Evolutionary conservation across 2,888 invertebrate genomes (phyloP).

Genomic region (Apomyelois bistriatella): DNA sequence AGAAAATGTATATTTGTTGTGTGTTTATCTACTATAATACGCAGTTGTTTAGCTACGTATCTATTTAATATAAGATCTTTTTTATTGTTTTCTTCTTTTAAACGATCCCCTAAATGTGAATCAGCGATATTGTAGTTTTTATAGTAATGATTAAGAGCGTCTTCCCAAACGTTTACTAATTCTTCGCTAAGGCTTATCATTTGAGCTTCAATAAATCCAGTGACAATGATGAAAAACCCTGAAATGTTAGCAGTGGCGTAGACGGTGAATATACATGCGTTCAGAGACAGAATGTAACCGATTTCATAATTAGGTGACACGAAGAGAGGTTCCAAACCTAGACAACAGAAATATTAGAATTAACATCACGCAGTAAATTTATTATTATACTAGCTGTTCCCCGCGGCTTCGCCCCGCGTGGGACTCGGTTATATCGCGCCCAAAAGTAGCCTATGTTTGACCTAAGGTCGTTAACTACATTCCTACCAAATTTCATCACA

Average conservation of each 20-base stretch:
- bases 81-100: background rate
- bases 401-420: too few relatives aligned
- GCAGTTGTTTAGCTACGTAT: constrained; percentile 34
- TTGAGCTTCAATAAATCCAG: constrained; percentile 51
- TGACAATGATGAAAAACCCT: constrained; percentile 40
- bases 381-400: too few relatives aligned
- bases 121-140: too few relatives aligned
- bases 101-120: too few relatives aligned
- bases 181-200: constrained; percentile 49
- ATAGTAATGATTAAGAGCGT: constrained; percentile 28
- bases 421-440: too few relatives aligned
- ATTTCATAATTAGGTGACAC: constrained; percentile 52
- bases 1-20: constrained; percentile 36
- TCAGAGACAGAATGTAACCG: constrained; percentile 25
- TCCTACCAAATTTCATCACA: too few relatives aligned
- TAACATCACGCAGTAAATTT: too few relatives aligned
- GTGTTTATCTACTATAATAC: constrained; percentile 39
- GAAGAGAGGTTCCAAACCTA: constrained; percentile 51
- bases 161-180: constrained; percentile 39
- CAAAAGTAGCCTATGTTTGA: too few relatives aligned
- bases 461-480: too few relatives aligned
- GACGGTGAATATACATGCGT: constrained; percentile 30
- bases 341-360: too few relatives aligned
- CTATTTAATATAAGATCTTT: constrained; percentile 32
- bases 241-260: constrained; percentile 41